Evolutionary conservation across 2,113 vertebrate species (phyloP), one percentile per base, ranked within the genome.

Genomic region (Cyphomyrus plagiostoma): DNA sequence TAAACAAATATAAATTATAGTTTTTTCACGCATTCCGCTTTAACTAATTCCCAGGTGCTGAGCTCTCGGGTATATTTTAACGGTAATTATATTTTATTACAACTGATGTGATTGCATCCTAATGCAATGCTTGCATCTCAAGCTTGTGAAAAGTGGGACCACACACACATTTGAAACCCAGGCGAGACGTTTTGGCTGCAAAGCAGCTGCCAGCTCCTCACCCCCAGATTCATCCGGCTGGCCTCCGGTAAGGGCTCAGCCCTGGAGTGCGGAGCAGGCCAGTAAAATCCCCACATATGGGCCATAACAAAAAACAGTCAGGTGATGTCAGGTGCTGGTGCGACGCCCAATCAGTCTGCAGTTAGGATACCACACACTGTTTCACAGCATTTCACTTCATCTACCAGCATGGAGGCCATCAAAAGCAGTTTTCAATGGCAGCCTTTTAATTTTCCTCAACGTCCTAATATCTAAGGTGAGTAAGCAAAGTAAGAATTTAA

Each of bases 251-350:
- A 46, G 88, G 92, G 89, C 88, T 86, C 88, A 91, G 85, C 39
- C 10, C 82, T 87, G 50, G 48, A n/a, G 86, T 13, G 62, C 62
- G 10, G 62, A 70, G 88, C 86, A 89, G 86, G 88, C 91, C 90
- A 90, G 92, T 92, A 93, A 94, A 94, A 92, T 66, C 89, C 87
- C 88, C 92, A 82, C 91, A 92, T 92, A 90, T 89, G 88, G 86
- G 90, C 92, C 92, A 93, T 90, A 92, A 39, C 53, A 91, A 88
- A 90, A 91, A 39, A 90, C 91, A 91, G 91, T 91, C 93, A 92
- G 91, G 91, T 88, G 90, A 89, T 92, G 89, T 89, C 70, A 70
- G 87, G 89, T 89, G 89, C 70, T 86, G 91, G 83, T 89, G 86
- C 88, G 90, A 90, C 90, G 92, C 89, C 58, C 90, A 91, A 88